These are phyloP conservation scores for Druceiella hillmani DNA, from an alignment of 2,888 invertebrate species.

Conservation along the genomic window DNA sequence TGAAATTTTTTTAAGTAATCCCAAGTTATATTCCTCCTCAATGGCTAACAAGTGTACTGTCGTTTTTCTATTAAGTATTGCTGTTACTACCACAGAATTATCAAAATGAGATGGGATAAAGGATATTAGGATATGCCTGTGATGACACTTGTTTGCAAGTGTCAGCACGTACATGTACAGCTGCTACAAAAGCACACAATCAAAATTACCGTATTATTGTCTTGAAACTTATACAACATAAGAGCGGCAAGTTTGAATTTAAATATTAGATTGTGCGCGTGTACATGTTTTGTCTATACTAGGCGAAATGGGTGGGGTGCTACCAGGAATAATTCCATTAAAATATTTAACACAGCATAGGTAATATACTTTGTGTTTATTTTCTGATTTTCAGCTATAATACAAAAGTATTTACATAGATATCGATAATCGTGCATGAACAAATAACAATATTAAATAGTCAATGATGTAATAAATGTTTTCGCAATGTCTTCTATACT, in stretches of 20 bases:
- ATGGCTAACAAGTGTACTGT: too few species aligned
- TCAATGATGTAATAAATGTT: conserved; percentile 49
- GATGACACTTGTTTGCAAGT: not conserved
- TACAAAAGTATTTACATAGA: conserved; percentile 57
- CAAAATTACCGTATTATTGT: not conserved
- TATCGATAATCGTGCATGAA: conserved; percentile 56
- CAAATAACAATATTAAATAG: conserved; percentile 54
- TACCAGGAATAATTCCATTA: conserved; percentile 56
- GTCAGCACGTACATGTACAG: conserved; percentile 4
- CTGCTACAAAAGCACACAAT: conserved; percentile 3
- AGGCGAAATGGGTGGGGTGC: conserved; percentile 53
- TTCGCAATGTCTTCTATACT: conserved; percentile 10
- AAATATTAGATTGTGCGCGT: conserved; percentile 20
- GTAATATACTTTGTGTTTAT: conserved; percentile 56
- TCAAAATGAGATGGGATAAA: too few species aligned
- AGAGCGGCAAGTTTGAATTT: too few species aligned
- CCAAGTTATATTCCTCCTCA: too few species aligned
- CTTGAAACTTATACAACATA: too few species aligned
- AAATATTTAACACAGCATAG: conserved; percentile 51
- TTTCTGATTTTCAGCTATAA: conserved; percentile 52
- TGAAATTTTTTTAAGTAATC: too few species aligned
- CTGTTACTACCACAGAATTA: too few species aligned
- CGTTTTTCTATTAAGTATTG: too few species aligned
- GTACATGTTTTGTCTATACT: conserved; percentile 51
- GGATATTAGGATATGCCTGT: not conserved